Evolutionary conservation across 2,888 invertebrate species (phyloP).

Genomic region (Napeogenes sylphis): DNA sequence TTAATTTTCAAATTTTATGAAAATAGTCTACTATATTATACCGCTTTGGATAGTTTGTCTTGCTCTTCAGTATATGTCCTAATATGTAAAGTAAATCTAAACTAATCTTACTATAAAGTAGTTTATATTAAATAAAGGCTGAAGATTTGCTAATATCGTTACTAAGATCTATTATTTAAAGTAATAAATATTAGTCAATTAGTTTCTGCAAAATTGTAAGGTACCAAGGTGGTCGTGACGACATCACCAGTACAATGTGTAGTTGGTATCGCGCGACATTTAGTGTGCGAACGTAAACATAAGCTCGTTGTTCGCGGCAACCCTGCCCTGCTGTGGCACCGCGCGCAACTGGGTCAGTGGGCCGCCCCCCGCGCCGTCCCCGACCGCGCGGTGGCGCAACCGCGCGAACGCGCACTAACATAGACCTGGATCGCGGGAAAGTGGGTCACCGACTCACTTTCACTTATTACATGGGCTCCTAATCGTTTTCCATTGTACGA

Average conservation of each 20-base stretch:
- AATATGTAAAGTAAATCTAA: no score
- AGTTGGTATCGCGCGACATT: conserved; percentile 45
- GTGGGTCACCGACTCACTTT: conserved; percentile 94
- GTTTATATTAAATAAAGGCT: no score
- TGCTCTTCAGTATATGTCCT: no score
- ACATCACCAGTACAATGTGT: not conserved
- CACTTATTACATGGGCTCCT: conserved; percentile 90
- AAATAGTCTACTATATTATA: not conserved
- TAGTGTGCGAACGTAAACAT: conserved; percentile 69
- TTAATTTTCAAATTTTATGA: not conserved
- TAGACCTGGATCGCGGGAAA: conserved; percentile 95
- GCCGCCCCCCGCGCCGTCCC: conserved; percentile 80
- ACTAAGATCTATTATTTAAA: no score
- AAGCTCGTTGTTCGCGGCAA: conserved; percentile 69
- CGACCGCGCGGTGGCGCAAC: conserved; percentile 75
- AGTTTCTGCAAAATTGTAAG: not conserved
- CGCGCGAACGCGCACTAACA: conserved; percentile 83
- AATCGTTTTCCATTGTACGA: conserved; percentile 84
- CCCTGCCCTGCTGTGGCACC: conserved; percentile 80
- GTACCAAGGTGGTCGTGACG: not conserved
- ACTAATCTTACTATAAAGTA: no score
- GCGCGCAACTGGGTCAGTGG: conserved; percentile 90
- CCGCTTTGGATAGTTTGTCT: no score
- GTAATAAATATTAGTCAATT: no score
- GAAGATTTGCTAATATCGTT: no score